Evolutionary conservation across 2,797 vertebrate genomes (phyloP).

Genomic region (Nannoperca australis): DNA sequence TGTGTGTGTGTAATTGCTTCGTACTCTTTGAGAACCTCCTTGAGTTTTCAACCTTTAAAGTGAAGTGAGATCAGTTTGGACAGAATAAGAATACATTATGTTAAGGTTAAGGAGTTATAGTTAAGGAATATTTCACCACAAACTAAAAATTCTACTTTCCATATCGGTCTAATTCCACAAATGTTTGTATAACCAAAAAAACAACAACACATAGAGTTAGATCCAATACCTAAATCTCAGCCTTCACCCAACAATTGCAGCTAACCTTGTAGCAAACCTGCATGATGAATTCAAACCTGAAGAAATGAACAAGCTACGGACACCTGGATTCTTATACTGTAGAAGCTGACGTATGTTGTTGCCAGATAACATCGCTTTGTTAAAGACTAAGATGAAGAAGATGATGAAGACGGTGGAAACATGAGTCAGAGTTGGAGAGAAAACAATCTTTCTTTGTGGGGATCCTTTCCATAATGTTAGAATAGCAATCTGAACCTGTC

Average conservation of each 20-base stretch:
- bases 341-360: background rate
- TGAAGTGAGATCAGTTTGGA: slow-evolving; percentile 49
- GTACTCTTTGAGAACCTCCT: slow-evolving; percentile 34
- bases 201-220: background rate
- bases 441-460: too few species aligned
- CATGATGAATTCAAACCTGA: background rate
- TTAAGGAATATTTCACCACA: slow-evolving; percentile 23
- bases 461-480: too few species aligned
- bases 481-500: too few species aligned
- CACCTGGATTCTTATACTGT: background rate
- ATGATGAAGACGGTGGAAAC: too few species aligned
- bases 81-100: slow-evolving; percentile 47
- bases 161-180: background rate
- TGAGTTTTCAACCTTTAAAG: slow-evolving; percentile 44
- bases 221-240: background rate
- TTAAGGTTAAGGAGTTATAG: slow-evolving; percentile 36
- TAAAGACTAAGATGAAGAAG: too few species aligned
- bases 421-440: too few species aligned
- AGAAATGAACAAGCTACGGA: background rate
- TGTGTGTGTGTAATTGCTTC: slow-evolving; percentile 1
- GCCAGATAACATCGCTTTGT: background rate
- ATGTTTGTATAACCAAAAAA: background rate
- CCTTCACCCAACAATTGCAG: background rate
- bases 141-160: background rate
- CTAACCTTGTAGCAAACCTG: background rate